These are phyloP conservation scores for Trachythela sp. DNA, from an alignment of 64 coral and sea anemone species.

Conservation along the genomic window DNA sequence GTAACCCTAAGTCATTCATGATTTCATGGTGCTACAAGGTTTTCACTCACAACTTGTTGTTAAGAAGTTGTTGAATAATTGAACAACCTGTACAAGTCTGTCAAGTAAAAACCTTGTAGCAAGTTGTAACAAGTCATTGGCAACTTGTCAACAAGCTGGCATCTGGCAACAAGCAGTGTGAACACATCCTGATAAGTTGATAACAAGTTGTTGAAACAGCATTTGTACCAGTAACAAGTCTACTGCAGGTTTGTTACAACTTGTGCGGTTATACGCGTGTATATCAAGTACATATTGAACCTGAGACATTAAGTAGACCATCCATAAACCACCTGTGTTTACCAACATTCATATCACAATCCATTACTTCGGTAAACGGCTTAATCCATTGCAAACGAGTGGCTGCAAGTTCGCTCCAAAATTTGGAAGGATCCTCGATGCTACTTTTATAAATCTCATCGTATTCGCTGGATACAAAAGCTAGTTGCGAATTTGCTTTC, in stretches of 20 bases:
- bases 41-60: no score
- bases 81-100: no score
- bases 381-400: constrained; percentile 69
- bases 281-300: constrained; percentile 20
- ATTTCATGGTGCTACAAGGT: no score
- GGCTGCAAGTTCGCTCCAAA: constrained; percentile 78
- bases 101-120: no score
- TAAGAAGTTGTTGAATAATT: no score
- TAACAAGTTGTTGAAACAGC: background rate
- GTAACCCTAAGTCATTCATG: no score
- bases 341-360: constrained; percentile 72
- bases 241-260: no score
- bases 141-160: no score
- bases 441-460: constrained; percentile 64
- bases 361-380: constrained; percentile 80
- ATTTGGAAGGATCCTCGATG: constrained; percentile 63
- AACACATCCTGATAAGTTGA: no score
- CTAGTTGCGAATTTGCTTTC: constrained; percentile 12
- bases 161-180: no score
- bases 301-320: constrained; percentile 85
- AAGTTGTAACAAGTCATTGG: no score
- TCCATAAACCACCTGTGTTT: constrained; percentile 87
- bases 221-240: no score
- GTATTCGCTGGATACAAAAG: constrained; percentile 65
- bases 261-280: background rate